phyloP scores from a whole-genome alignment of 2,113 vertebrate genomes.

The Oostethus manadensis region DNA sequence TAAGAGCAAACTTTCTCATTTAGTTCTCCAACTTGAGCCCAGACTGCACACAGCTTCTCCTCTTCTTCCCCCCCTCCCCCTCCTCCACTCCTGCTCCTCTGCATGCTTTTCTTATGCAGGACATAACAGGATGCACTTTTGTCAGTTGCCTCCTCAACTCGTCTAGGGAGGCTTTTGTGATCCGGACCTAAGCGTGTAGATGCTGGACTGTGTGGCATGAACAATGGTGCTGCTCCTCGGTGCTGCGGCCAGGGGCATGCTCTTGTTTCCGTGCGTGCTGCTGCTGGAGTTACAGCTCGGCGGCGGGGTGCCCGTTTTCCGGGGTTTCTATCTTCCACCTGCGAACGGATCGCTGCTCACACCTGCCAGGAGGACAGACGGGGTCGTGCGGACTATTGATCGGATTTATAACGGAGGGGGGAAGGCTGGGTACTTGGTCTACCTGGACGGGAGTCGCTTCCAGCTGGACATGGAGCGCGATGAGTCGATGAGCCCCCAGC shows the following conservation, averaged over 20 bases:
- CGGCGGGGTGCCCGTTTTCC: constrained; percentile 40
- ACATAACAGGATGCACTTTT: constrained; percentile 62
- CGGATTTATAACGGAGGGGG: constrained; percentile 86
- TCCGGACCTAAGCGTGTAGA: constrained; percentile 31
- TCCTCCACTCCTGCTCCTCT: constrained; percentile 24
- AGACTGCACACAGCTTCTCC: constrained; percentile 47
- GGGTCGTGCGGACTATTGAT: constrained; percentile 79
- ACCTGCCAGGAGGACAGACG: constrained; percentile 70
- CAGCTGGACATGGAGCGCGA: constrained; percentile 88
- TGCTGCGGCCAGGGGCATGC: constrained; percentile 41
- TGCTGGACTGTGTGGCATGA: constrained; percentile 47
- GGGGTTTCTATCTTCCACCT: constrained; percentile 64
- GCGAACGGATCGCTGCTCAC: constrained; percentile 57
- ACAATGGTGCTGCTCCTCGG: constrained; percentile 56
- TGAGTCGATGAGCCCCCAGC: constrained; percentile 61
- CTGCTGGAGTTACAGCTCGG: constrained; percentile 44
- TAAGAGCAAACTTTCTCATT: constrained; percentile 79
- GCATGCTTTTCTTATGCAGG: constrained; percentile 42
- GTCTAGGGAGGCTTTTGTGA: constrained; percentile 14
- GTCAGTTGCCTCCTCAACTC: constrained; percentile 36
- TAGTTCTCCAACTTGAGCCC: constrained; percentile 77
- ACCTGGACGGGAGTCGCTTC: constrained; percentile 81
- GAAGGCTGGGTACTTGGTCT: constrained; percentile 85
- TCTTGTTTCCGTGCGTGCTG: constrained; percentile 60
- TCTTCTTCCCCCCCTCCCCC: constrained; percentile 26